Percentiles rank a stretch among this genome's conserved stretches.
These are phyloP conservation scores for Apocrypta bakeri DNA, from an alignment of 1,140 invertebrate species.

Conservation along the genomic window DNA sequence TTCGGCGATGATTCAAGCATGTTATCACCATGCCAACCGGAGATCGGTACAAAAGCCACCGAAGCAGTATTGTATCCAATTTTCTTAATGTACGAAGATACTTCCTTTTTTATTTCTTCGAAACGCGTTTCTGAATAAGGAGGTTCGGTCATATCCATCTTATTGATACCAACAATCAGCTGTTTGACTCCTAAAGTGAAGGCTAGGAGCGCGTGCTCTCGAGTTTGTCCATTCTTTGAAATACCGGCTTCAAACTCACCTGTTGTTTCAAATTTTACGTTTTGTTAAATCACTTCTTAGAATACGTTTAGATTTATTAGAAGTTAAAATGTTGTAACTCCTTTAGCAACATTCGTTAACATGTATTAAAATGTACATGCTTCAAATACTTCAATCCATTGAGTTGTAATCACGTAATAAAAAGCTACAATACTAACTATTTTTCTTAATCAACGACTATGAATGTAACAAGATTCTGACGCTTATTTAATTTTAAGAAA, in stretches of 20 bases:
- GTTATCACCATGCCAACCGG: conserved; percentile 99
- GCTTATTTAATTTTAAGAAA: no score
- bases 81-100: conserved; percentile 95
- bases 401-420: no score
- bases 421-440: no score
- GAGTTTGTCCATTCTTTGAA: conserved; percentile 99
- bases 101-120: conserved; percentile 98
- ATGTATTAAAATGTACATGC: no score
- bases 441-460: no score
- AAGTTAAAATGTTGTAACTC: no score
- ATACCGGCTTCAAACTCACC: conserved; percentile 98
- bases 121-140: conserved; percentile 94
- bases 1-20: conserved; percentile 95
- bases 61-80: conserved; percentile 97
- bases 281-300: no score
- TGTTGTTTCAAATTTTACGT: no score
- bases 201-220: conserved; percentile 97
- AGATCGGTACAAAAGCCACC: conserved; percentile 98
- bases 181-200: conserved; percentile 99
- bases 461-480: no score
- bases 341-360: no score
- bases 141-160: conserved; percentile 99
- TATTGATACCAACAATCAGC: conserved; percentile 98
- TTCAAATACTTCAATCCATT: no score
- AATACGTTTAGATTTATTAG: no score